Evolutionary conservation across 2,797 vertebrate species (phyloP), one percentile per base, ranked within the genome.

Genomic region (Acridotheres tristis): DNA sequence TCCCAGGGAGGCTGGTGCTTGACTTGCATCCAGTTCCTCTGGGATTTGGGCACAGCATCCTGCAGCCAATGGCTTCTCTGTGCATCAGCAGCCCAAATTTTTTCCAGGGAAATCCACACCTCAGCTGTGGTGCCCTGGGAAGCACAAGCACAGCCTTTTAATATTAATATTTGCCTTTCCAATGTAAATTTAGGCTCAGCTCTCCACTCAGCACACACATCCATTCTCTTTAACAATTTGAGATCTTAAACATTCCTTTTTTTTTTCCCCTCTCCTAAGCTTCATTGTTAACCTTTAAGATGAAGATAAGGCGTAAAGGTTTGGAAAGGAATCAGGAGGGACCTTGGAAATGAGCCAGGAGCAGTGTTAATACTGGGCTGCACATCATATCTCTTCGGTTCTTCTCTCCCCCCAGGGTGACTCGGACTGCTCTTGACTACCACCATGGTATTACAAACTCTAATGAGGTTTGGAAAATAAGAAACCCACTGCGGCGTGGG

Each of bases 401-500:
- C 78, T 88, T 93, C 84, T 75, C 80, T 81, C 63, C 90, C 94
- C 50, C 23, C 36, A n/a, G 94, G 97, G 97, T 85, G 96, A 91
- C 79, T 93, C 61, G 82, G 94, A 94, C 95, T 72, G 91, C 93
- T 96, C 94, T 95, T 94, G 92, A 93, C 92, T 96, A 93, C 96
- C 94, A 95, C 94, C 73, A 78, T 19, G 78, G 77, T 85, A 90
- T 57, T 97, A 96, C 94, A 95, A 93, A 95, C 94, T 83, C 97
- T 97, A 97, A 98, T 96, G 97, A 98, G 97, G 96, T 98, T 97
- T 97, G 93, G 97, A 96, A 98, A 98, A 97, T 96, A 97, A 97
- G 96, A 97, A 97, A 96, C 92, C 63, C 90, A 94, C 94, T 88
- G 93, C 29, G 26, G 95, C 68, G 93, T 95, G 95, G 94, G 97